These are phyloP conservation scores for Ptilorrhoa leucosticta DNA, from an alignment of 2,113 vertebrate genomes.

Conservation along the genomic window DNA sequence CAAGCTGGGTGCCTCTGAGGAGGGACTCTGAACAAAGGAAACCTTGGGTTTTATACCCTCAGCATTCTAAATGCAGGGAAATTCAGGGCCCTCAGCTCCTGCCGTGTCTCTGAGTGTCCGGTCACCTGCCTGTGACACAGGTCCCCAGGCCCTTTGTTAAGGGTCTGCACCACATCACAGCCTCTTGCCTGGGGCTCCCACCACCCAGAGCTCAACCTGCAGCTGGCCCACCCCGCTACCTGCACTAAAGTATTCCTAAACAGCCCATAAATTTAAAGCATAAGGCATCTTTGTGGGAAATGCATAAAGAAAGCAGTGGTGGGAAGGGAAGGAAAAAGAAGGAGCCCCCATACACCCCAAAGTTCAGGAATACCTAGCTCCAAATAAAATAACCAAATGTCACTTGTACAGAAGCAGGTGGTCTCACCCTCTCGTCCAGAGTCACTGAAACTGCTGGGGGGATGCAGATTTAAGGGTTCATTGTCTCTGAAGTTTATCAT, in stretches of 20 bases:
- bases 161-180: background rate
- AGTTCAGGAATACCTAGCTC: background rate
- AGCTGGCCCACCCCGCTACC: background rate
- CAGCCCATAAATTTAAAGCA: background rate
- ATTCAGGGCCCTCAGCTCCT: background rate
- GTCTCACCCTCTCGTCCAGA: background rate
- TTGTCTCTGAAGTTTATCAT: background rate
- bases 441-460: background rate
- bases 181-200: background rate
- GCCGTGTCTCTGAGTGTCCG: rapidly evolving
- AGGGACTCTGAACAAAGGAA: background rate
- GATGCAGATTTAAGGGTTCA: background rate
- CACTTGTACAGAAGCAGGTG: background rate
- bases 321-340: background rate
- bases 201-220: background rate
- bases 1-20: background rate
- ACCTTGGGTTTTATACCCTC: background rate
- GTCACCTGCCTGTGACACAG: background rate
- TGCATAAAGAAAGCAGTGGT: background rate
- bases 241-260: background rate
- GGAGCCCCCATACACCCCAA: background rate
- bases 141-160: background rate
- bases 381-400: background rate
- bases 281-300: background rate
- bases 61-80: background rate